phyloP scores from a whole-genome alignment of 2,888 invertebrate genomes.

The Lithophane semibrunnea region DNA sequence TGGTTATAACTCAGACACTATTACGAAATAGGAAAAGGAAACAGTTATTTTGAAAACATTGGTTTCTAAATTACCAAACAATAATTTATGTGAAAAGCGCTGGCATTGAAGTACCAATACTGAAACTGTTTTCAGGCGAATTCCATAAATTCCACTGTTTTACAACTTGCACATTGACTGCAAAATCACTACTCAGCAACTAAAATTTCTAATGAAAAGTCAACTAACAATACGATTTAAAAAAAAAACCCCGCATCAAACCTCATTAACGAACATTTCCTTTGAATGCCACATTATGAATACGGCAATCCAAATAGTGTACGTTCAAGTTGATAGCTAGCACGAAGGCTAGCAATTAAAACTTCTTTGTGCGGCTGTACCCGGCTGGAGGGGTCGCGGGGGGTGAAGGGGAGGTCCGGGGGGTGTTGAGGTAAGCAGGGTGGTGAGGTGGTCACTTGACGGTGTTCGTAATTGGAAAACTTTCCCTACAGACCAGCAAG shows the following conservation, averaged over 20 bases:
- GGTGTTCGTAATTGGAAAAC: slow-evolving; percentile 87
- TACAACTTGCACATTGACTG: neutral
- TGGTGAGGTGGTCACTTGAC: slow-evolving; percentile 84
- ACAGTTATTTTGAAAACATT: neutral
- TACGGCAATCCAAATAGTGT: slow-evolving; percentile 84
- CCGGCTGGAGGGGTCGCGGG: slow-evolving; percentile 58
- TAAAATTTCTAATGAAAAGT: slow-evolving; percentile 44
- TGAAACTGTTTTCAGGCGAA: neutral
- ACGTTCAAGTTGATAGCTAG: slow-evolving; percentile 81
- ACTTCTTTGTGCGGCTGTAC: slow-evolving; percentile 87
- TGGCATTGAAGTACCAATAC: neutral
- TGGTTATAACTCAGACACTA: neutral
- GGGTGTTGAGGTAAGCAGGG: slow-evolving; percentile 65
- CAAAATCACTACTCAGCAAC: neutral
- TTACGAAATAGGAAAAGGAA: neutral
- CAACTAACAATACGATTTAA: slow-evolving; percentile 50
- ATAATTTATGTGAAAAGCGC: too few relatives aligned
- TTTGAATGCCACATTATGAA: slow-evolving; percentile 68
- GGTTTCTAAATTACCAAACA: too few relatives aligned
- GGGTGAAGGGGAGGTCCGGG: slow-evolving; percentile 49
- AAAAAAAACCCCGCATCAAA: slow-evolving; percentile 51
- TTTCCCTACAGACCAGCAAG: slow-evolving; percentile 74
- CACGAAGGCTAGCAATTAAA: slow-evolving; percentile 89
- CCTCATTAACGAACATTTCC: slow-evolving; percentile 58
- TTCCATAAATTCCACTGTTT: too few relatives aligned